Base-by-base conservation (phyloP, 2,113 vertebrate species). In the Psilopogon haemacephalus region DNA sequence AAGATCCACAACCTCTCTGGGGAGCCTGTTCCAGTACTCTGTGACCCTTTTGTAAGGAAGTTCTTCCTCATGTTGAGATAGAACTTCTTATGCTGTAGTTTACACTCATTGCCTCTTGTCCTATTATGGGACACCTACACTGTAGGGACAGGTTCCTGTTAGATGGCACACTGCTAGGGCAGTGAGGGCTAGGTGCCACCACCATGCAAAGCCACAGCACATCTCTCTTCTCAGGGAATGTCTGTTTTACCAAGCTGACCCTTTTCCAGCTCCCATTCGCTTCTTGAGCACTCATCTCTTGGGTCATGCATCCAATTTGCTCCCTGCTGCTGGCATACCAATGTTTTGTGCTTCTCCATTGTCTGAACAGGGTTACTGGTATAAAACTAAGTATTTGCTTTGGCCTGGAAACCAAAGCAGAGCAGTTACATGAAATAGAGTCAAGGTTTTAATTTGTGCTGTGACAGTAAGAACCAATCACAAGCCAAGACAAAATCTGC, bases 241-340 rank as follows among this genome's bases (percentile, higher is more conserved):
- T 9, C 42, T 37, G 11, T 26, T 44, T 12, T 70, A 8, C 44
- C 23, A 58, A 63, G 19, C 11, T 79, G 28, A 28, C 15, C 8
- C n/a, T 69, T 70, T 65, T 33, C 24, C 69, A 68, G 21, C 27
- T 56, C 5, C 26, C 33, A 19, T 71, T 44, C 75, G 24, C 28
- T 76, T 32, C 54, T 80, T 33, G 6, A 88, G 46, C n/a, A 73
- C 65, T 44, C 38, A 44, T 37, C 9, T 75, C 40, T 65, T 44
- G 9, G 5, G 20, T 15, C 2, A n/a, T 1, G 1, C 30, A 79
- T 12, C 15, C 1, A n/a, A 10, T 42, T 72, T 69, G 64, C 15
- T 52, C 50, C 30, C 32, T 4, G 15, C 42, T 87, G 54, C 62
- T n/a, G 30, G 75, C 14, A 35, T 9, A 69, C 12, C 9, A 35